Percentiles rank a stretch among this genome's conserved stretches.
Conservation (phyloP, 2,888 invertebrate genomes). For the Ypsolopha sequella region DNA sequence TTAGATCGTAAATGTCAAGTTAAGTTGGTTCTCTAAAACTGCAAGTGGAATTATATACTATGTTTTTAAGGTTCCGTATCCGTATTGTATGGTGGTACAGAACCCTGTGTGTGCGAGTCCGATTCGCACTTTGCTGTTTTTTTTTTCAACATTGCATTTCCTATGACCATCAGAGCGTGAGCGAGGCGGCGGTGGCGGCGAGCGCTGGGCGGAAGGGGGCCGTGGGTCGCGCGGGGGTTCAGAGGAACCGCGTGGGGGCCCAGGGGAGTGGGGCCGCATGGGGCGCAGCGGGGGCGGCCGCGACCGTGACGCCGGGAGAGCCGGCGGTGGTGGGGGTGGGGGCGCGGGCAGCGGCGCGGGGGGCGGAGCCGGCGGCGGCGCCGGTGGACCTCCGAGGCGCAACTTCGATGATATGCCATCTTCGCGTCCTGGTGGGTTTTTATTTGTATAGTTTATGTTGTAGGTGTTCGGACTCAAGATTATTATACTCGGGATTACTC, state of each 20-base stretch:
- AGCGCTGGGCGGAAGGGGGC: conserved; percentile 34
- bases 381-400: conserved; percentile 25
- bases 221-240: conserved; percentile 50
- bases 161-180: conserved; percentile 21
- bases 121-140: no score
- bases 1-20: no score
- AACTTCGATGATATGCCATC: conserved; percentile 58
- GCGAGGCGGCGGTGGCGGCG: conserved; percentile 45
- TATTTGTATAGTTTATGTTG: no score
- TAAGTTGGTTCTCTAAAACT: no score
- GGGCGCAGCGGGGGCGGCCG: conserved; percentile 30
- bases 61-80: no score
- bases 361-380: conserved; percentile 30
- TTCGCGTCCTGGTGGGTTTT: conserved; percentile 39
- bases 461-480: no score
- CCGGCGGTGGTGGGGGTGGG: conserved; percentile 28
- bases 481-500: no score
- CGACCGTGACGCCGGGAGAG: conserved; percentile 22
- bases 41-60: no score
- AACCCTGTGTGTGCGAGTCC: no score
- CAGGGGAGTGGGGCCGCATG: conserved; percentile 56
- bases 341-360: conserved; percentile 30
- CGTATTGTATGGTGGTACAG: no score
- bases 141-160: no score
- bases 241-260: conserved; percentile 40